Conservation (phyloP, 1,140 invertebrate genomes). For the Cotesia glomerata region DNA sequence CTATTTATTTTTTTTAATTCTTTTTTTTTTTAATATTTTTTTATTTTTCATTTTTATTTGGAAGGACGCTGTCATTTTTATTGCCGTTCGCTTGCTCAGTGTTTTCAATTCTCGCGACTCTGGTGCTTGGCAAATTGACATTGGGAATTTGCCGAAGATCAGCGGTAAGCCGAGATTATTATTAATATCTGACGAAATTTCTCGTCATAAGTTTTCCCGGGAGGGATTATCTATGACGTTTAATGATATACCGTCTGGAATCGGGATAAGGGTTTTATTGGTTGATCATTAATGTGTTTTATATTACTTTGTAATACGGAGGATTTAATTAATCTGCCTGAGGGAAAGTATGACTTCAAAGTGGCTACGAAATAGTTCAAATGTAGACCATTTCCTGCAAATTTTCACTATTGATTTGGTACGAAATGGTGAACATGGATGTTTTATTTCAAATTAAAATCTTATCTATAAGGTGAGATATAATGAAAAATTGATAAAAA, state of each 20-base stretch:
- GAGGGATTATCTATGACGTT: not conserved
- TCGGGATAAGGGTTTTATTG: not conserved
- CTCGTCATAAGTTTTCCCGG: not conserved
- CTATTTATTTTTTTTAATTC: too few relatives aligned
- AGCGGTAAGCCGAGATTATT: constrained; percentile 13
- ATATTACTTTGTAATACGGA: not conserved
- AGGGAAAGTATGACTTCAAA: too few relatives aligned
- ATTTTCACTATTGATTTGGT: too few relatives aligned
- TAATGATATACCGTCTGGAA: not conserved
- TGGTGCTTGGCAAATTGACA: constrained; percentile 8
- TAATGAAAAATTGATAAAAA: too few relatives aligned
- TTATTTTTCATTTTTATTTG: not conserved
- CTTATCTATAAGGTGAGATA: too few relatives aligned
- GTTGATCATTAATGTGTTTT: not conserved
- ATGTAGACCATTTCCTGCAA: too few relatives aligned
- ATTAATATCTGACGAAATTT: constrained; percentile 15
- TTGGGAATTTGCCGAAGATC: constrained; percentile 11
- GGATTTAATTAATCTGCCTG: too few relatives aligned
- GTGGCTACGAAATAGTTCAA: too few relatives aligned
- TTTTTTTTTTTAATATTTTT: too few relatives aligned
- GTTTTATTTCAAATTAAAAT: too few relatives aligned
- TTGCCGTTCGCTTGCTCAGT: not conserved
- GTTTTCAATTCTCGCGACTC: not conserved
- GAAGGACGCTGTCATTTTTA: not conserved
- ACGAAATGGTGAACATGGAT: too few relatives aligned